These are phyloP conservation scores for Apistogramma diplotaenia DNA, from an alignment of 2,113 vertebrate species.

Conservation along the genomic window DNA sequence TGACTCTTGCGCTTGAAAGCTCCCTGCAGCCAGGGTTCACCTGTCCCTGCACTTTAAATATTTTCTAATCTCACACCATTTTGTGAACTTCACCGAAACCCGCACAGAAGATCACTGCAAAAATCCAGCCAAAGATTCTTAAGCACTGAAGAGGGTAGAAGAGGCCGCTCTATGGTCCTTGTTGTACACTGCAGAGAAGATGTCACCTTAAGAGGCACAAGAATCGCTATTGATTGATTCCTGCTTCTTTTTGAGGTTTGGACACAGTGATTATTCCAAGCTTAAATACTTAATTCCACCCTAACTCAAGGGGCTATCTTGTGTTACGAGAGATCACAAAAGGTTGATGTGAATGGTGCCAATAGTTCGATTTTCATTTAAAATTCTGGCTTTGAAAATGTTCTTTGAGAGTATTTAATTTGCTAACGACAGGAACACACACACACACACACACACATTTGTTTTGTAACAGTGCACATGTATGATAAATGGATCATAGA, in stretches of 20 bases:
- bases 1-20: not conserved
- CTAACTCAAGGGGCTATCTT: not conserved
- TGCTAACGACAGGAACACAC: not conserved
- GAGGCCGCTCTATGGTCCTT: conserved; percentile 1
- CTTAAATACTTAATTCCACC: conserved; percentile 4
- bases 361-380: not conserved
- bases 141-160: conserved; percentile 5
- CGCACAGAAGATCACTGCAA: not conserved
- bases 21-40: conserved; percentile 11
- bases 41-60: conserved; percentile 1
- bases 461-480: not conserved
- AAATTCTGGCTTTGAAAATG: not conserved
- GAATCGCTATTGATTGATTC: conserved; percentile 35
- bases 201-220: conserved; percentile 2
- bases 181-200: not conserved
- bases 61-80: conserved; percentile 1
- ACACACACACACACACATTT: not conserved
- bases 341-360: not conserved
- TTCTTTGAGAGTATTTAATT: not conserved
- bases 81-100: not conserved
- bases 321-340: not conserved
- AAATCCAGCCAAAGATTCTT: not conserved
- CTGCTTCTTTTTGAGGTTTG: not conserved
- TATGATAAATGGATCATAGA: not conserved
- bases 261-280: not conserved